phyloP scores from a whole-genome alignment of 2,888 invertebrate genomes.

The Mesorhabditis belari region DNA sequence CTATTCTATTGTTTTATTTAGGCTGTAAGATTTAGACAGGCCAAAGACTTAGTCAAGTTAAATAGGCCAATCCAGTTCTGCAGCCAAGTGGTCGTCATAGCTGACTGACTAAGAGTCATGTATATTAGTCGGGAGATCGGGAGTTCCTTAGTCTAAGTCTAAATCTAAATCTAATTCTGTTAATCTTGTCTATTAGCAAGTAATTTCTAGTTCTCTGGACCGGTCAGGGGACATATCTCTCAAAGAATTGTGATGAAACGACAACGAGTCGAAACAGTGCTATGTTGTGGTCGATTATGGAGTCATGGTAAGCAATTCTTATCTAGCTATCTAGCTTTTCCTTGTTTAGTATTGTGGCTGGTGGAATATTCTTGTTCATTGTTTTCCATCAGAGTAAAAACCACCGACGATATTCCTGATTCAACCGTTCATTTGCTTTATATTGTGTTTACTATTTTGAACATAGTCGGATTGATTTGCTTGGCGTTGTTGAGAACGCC shows the following conservation, averaged over 20 bases:
- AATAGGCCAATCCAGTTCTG: no score
- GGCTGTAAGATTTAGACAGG: no score
- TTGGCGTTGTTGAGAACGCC: neutral
- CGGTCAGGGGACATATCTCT: slow-evolving; percentile 31
- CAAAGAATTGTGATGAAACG: slow-evolving; percentile 27
- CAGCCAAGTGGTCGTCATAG: no score
- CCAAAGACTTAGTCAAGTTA: no score
- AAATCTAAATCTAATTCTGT: no score
- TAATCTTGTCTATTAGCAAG: neutral
- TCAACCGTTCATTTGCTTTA: neutral
- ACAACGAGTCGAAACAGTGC: slow-evolving; percentile 30
- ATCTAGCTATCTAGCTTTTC: neutral
- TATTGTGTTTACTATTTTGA: neutral
- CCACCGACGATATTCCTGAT: neutral
- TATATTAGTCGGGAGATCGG: no score
- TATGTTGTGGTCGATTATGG: slow-evolving; percentile 23
- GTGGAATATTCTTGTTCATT: neutral
- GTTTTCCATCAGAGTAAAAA: neutral
- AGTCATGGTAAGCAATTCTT: slow-evolving; percentile 8
- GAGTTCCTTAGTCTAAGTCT: no score
- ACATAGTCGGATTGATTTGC: neutral
- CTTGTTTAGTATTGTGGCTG: neutral
- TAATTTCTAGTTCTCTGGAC: slow-evolving; percentile 24
- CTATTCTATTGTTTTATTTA: neutral
- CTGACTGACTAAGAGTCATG: no score